Evolutionary conservation across 2,113 vertebrate genomes (phyloP), one percentile per base, ranked within the genome.

Genomic region (Gallinago paraguaiae): DNA sequence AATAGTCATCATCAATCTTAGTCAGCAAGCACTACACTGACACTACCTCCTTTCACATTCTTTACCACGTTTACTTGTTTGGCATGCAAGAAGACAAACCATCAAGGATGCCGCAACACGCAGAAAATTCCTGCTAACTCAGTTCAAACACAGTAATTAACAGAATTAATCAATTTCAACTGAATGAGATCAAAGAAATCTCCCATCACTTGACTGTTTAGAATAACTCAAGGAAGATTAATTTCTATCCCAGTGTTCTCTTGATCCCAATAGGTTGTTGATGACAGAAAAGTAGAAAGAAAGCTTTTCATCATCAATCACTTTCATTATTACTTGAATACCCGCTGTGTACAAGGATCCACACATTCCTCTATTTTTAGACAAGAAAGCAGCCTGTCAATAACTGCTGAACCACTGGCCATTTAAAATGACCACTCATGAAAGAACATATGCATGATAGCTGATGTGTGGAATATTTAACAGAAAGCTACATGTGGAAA

Each of bases 121-220:
- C 86, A 95, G 76, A 78, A 96, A 94, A 96, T 91, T 94, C 92
- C 74, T 94, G 89, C 93, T 93, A 95, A 93, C 65, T 85, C 92
- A 82, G 82, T 97, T 96, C 92, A 96, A 96, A 86, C 56, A 91
- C 59, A 93, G 80, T 92, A 95, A 97, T 96, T 96, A 97, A 96
- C 70, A 91, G 69, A 91, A 95, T 96, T 88, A 93, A 94, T 97
- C 96, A 92, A 92, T 95, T 96, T 93, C 72, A 95, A 64, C 70
- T 76, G 76, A 92, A 90, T 76, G 69, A 95, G 87, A 96, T 96
- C 93, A 97, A 96, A 97, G 96, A 96, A 96, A 82, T 88, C 71
- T 91, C 85, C 85, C 67, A 82, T 96, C 92, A 90, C 54, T 53
- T 90, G 79, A 82, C 77, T 94, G 63, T 69, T 95, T 74, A 95